Base-by-base conservation (phyloP, 1,140 invertebrate species). In the Battus philenor region DNA sequence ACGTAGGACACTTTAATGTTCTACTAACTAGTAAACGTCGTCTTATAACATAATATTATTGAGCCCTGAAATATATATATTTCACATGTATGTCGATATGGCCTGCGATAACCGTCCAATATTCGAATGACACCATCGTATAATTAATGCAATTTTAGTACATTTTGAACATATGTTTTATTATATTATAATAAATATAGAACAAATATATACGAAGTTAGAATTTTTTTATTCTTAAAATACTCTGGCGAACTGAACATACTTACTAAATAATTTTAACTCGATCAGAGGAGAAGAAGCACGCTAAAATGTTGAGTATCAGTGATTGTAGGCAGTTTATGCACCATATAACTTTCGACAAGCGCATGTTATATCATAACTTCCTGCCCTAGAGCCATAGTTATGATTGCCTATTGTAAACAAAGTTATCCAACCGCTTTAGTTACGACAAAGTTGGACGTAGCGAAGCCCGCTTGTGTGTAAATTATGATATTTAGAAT, bases 291-390 rank as follows among this genome's bases (percentile, higher is more conserved):
- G 1, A 38, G 0, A 2, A n/a, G n/a, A n/a, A n/a, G n/a, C n/a
- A n/a, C n/a, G n/a, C n/a, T n/a, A 39, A 60, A 67, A 45, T 29
- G 66, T 67, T 65, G 20, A 10, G 2, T 0, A 55, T 27, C 15
- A 27, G 63, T 63, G 57, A 1, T 6, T 43, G 4, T 29, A 7
- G 36, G 32, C 29, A 44, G 29, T 45, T 32, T 41, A 29, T 61
- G 47, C 10, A 61, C 51, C 18, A 62, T 20, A 66, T 57, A 57
- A 31, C 43, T 50, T 69, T 74, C 51, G 50, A 38, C 51, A 62
- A 50, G 32, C 24, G 34, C 41, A 36, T 72, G 68, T 81, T 71
- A 55, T 66, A 41, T 33, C 53, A 67, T 47, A 76, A 75, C 68
- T 59, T 81, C 70, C 77, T 65, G 64, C 43, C 24, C 38, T 15